Evolutionary conservation across 2,113 vertebrate species (phyloP).

Genomic region (Zosterops pallidus): DNA sequence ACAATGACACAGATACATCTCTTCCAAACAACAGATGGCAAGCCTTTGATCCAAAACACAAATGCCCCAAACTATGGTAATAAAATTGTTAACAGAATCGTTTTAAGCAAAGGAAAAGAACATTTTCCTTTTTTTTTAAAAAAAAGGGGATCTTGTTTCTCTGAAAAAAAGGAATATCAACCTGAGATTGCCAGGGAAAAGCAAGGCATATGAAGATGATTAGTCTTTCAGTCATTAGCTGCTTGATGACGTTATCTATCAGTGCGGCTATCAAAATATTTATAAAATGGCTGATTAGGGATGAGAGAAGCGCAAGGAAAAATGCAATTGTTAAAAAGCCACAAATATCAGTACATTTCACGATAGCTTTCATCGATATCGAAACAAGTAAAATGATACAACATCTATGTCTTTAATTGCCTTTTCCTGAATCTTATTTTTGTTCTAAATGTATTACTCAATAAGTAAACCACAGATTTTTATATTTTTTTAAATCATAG

Average conservation of each 20-base stretch:
- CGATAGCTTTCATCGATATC: background rate
- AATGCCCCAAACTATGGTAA: background rate
- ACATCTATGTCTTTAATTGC: background rate
- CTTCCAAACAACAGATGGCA: background rate
- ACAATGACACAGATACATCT: background rate
- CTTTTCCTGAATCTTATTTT: background rate
- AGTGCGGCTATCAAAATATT: background rate
- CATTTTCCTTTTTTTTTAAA: no score
- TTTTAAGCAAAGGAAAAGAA: background rate
- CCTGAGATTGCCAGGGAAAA: background rate
- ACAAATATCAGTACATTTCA: background rate
- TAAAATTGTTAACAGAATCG: background rate
- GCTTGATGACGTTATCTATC: background rate
- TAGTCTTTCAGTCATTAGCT: background rate
- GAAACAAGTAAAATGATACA: background rate
- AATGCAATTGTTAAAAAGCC: background rate
- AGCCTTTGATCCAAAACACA: background rate
- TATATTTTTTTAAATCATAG: background rate
- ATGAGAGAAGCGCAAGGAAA: background rate
- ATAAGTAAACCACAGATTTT: background rate
- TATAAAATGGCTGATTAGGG: background rate
- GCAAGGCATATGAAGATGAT: background rate
- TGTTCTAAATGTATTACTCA: background rate
- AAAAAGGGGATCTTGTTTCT: rapidly evolving
- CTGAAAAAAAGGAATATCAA: background rate